Evolutionary conservation across 2,888 invertebrate species (phyloP), one percentile per base, ranked within the genome.

Genomic region (Philereme transversata): DNA sequence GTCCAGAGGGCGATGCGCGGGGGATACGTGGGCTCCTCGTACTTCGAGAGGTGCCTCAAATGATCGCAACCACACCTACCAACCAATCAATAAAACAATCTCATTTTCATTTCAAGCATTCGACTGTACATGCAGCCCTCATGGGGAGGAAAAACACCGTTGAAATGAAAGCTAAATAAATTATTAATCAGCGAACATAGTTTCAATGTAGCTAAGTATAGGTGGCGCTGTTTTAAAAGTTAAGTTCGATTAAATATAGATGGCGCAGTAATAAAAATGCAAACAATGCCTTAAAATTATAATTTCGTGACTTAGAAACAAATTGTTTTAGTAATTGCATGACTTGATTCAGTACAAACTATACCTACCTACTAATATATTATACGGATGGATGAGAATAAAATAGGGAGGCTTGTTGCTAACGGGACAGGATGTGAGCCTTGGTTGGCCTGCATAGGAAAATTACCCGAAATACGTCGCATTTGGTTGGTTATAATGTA

Each of bases 1-100:
- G 99, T 99, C 58, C 96, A 97, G 75, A 96, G 98, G 86, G 98
- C 99, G 53, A 98, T 99, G 97, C 95, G 98, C 66, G 99, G 99
- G 62, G 99, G 98, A 64, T 97, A 97, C 87, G 96, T 99, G 80
- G 99, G 99, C 71, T 96, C 97, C 76, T 96, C 96, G 77, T 98
- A 97, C 92, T 99, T 99, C 88, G 98, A 99, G 87, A 95, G 98
- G 81, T 99, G 99, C 94, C 95, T 98, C 87, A 98, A 98, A 95
- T 98, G 96, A 97, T 77, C 76, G 51, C 73, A 78, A 86, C 81
- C 79, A 82, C 81, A 81, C 74, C 78, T 78, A 82, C 75, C 77
- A 80, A 78, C 75, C 40, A 86, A 87, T 83, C 87, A 86, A 87
- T 85, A 87, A 87, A 88, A 86, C 76, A 84, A 88, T 89, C 88